These are phyloP conservation scores for Anisognathus igniventris DNA, from an alignment of 2,797 vertebrate genomes.

Conservation along the genomic window DNA sequence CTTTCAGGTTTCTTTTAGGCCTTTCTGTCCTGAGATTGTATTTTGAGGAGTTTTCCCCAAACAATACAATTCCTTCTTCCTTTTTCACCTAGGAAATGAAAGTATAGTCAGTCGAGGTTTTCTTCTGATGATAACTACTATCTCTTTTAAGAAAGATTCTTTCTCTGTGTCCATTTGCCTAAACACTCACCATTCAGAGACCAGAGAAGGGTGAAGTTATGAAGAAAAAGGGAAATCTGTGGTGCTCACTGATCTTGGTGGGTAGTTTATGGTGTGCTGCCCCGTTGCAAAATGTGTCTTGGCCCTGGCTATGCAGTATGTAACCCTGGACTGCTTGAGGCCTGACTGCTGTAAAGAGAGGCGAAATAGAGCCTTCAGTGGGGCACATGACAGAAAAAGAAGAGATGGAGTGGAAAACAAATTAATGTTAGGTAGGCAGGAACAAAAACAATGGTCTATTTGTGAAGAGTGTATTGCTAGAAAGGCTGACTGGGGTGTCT, in stretches of 20 bases:
- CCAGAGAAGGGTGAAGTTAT: not conserved
- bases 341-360: not conserved
- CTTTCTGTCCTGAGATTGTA: not conserved
- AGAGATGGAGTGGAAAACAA: not conserved
- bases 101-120: not conserved
- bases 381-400: not conserved
- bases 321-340: not conserved
- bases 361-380: not conserved
- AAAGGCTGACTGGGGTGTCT: not conserved
- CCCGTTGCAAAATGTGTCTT: fast-evolving
- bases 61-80: not conserved
- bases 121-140: not conserved
- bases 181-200: not conserved
- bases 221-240: not conserved
- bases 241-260: not conserved
- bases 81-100: not conserved
- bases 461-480: not conserved
- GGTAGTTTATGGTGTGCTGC: not conserved
- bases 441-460: not conserved
- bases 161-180: not conserved
- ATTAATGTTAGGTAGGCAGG: not conserved
- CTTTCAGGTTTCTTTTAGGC: not conserved
- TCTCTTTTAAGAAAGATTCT: not conserved
- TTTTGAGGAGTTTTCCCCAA: not conserved
- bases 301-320: not conserved